Conservation (phyloP, 1,140 invertebrate genomes). For the Latrodectus geometricus region DNA sequence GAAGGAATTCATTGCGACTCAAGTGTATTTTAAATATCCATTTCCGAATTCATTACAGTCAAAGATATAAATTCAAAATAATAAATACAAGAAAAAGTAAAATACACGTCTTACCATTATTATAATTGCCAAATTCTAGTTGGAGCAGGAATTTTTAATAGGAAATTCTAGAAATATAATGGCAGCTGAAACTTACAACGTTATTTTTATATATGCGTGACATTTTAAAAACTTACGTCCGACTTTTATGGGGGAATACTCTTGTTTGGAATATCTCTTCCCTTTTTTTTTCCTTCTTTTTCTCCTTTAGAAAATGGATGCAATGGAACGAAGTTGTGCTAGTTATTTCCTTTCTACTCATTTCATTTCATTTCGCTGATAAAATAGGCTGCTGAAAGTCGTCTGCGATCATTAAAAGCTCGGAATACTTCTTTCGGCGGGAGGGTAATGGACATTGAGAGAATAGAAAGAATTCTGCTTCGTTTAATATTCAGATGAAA, state of each 20-base stretch:
- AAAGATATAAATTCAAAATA: conserved; percentile 13
- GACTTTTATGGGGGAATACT: conserved; percentile 7
- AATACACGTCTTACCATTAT: conserved; percentile 22
- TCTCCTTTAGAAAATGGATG: conserved; percentile 2
- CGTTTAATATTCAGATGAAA: neutral
- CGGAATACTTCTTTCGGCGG: neutral
- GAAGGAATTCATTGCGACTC: neutral
- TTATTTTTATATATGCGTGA: neutral
- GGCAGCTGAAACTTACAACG: neutral
- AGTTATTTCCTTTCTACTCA: neutral
- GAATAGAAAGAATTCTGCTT: neutral
- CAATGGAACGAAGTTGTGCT: neutral
- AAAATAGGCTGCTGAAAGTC: neutral
- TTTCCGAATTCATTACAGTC: conserved; percentile 30
- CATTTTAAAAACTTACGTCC: conserved; percentile 20
- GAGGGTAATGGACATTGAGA: neutral
- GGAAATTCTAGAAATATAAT: neutral
- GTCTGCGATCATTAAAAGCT: conserved; percentile 4
- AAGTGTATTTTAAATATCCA: conserved; percentile 38
- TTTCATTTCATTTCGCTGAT: conserved; percentile 13
- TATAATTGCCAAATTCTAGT: conserved; percentile 30
- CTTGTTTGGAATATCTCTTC: neutral
- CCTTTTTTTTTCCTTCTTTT: neutral
- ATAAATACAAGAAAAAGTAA: conserved; percentile 11
- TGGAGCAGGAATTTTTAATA: conserved; percentile 18